Evolutionary conservation across 2,113 vertebrate species (phyloP).

Genomic region (Butastur rufipennis): DNA sequence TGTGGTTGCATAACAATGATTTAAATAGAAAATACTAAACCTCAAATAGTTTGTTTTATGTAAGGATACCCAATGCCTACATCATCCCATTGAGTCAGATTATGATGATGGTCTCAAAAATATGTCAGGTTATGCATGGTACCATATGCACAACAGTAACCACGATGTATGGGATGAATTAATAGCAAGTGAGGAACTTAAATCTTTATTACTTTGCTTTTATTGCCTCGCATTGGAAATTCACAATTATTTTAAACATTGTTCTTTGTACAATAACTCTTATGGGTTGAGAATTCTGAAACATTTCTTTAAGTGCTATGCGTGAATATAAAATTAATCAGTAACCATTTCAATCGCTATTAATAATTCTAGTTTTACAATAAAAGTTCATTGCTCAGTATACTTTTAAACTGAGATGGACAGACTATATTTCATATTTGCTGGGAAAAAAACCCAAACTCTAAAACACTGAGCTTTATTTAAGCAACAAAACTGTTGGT

Average conservation of each 20-base stretch:
- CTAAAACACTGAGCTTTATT: background rate
- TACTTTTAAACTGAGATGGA: background rate
- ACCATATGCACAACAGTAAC: background rate
- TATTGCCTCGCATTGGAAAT: background rate
- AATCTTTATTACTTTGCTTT: background rate
- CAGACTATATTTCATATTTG: background rate
- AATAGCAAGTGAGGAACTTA: background rate
- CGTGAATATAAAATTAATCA: background rate
- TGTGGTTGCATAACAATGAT: background rate
- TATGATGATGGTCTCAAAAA: accelerated
- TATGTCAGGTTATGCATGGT: accelerated
- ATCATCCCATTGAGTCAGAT: background rate
- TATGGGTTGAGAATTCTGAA: background rate
- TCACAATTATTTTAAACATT: background rate
- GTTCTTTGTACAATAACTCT: background rate
- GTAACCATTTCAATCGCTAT: background rate
- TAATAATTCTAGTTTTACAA: background rate
- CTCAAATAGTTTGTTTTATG: background rate
- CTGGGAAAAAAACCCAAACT: background rate
- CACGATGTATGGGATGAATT: background rate
- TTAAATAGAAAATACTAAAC: background rate
- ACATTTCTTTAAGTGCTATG: background rate
- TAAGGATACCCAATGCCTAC: background rate
- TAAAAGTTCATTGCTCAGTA: background rate
- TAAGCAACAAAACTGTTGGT: background rate